These are phyloP conservation scores for Anas acuta DNA, from an alignment of 2,797 vertebrate genomes.

Conservation along the genomic window DNA sequence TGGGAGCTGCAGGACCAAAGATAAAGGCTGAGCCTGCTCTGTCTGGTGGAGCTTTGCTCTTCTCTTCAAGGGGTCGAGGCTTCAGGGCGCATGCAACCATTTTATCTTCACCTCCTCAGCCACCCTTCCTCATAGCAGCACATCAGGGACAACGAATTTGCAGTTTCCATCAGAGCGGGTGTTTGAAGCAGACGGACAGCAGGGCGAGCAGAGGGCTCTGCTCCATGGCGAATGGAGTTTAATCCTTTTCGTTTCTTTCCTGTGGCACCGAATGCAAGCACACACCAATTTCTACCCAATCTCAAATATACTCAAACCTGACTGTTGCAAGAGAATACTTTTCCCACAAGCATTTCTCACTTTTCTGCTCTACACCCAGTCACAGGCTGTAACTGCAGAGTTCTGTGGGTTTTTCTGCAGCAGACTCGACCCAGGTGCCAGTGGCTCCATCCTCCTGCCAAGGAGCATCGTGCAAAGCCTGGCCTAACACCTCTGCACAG, in stretches of 20 bases:
- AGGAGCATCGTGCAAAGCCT: background rate
- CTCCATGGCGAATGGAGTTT: background rate
- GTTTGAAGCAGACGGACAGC: background rate
- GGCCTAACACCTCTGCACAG: background rate
- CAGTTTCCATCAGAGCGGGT: background rate
- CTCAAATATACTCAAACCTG: background rate
- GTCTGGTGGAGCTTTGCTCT: background rate
- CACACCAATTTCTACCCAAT: background rate
- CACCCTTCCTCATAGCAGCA: background rate
- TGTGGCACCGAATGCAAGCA: background rate
- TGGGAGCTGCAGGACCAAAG: background rate
- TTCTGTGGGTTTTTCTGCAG: background rate
- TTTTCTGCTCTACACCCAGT: accelerated
- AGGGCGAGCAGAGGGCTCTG: background rate
- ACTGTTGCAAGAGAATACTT: background rate
- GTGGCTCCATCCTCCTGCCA: background rate
- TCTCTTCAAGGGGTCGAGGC: background rate
- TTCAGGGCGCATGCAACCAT: background rate
- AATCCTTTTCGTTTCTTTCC: background rate
- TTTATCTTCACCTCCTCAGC: background rate
- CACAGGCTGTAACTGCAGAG: background rate
- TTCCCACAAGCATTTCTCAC: background rate
- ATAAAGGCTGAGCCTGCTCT: background rate
- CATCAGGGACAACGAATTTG: background rate
- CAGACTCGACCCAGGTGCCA: background rate